These are phyloP conservation scores for Lithophane ornitopus DNA, from an alignment of 2,888 invertebrate species.

Conservation along the genomic window DNA sequence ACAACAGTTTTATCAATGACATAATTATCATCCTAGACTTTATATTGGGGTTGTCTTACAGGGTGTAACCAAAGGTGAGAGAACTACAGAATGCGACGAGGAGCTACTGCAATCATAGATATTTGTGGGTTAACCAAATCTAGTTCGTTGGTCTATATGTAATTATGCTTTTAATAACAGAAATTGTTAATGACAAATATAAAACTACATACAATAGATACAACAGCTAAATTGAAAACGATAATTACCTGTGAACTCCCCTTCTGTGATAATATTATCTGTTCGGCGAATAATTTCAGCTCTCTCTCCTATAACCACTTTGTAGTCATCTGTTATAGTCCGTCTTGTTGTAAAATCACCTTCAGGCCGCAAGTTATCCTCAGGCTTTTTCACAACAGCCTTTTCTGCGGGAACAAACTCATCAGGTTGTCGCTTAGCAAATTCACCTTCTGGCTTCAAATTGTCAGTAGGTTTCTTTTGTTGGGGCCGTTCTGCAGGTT, in stretches of 20 bases:
- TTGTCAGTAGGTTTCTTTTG: slow-evolving; percentile 89
- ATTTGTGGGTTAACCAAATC: slow-evolving; percentile 4
- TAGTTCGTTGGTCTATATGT: background rate
- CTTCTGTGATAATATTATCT: slow-evolving; percentile 92
- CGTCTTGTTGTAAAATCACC: slow-evolving; percentile 90
- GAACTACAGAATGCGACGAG: background rate
- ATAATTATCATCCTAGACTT: background rate
- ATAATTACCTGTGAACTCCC: slow-evolving; percentile 91
- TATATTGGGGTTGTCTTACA: background rate
- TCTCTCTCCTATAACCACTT: slow-evolving; percentile 91
- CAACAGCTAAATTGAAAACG: background rate
- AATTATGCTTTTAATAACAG: background rate
- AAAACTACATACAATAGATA: background rate
- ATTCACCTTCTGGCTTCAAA: slow-evolving; percentile 89
- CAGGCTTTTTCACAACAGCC: slow-evolving; percentile 70
- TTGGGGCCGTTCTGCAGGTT: slow-evolving; percentile 83
- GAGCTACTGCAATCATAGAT: background rate
- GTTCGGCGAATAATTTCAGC: slow-evolving; percentile 92
- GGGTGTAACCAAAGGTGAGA: background rate
- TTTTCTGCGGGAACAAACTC: slow-evolving; percentile 85
- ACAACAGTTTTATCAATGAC: background rate
- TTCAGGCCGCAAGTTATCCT: slow-evolving; percentile 79
- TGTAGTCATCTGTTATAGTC: slow-evolving; percentile 90
- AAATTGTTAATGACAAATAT: background rate
- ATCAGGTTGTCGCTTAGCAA: slow-evolving; percentile 81